Conservation (phyloP, 92 coral and sea anemone species). For the Epizoanthus rinbou region DNA sequence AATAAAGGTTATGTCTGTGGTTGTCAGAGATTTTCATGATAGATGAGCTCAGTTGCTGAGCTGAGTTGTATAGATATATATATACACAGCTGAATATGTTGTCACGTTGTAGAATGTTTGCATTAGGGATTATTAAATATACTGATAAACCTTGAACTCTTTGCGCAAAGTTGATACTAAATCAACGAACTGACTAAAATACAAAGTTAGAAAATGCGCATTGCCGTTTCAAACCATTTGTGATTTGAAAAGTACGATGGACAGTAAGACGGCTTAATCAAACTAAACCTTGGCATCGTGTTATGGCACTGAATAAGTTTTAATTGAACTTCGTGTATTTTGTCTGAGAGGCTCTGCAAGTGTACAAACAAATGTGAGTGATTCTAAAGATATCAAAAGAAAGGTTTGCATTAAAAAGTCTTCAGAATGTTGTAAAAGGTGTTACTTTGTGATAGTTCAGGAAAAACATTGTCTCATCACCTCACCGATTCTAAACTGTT, state of each 20-base stretch:
- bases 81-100: not conserved
- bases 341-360: slow-evolving; percentile 22
- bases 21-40: not conserved
- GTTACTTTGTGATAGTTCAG: not conserved
- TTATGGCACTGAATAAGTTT: no score
- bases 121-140: not conserved
- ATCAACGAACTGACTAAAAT: no score
- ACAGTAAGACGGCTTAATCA: no score
- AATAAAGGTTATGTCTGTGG: not conserved
- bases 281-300: no score
- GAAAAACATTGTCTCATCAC: no score
- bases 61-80: not conserved
- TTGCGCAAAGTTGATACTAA: no score
- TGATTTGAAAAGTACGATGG: no score
- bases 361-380: slow-evolving; percentile 36
- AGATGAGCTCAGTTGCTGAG: not conserved
- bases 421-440: not conserved
- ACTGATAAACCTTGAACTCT: not conserved
- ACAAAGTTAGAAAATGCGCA: no score
- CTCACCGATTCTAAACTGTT: no score
- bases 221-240: no score
- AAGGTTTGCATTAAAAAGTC: slow-evolving; percentile 22
- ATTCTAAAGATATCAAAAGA: slow-evolving; percentile 32
- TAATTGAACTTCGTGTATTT: slow-evolving; percentile 18
- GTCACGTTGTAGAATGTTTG: not conserved